Evolutionary conservation across 2,113 vertebrate genomes (phyloP).

Genomic region (Mustela nigripes): DNA sequence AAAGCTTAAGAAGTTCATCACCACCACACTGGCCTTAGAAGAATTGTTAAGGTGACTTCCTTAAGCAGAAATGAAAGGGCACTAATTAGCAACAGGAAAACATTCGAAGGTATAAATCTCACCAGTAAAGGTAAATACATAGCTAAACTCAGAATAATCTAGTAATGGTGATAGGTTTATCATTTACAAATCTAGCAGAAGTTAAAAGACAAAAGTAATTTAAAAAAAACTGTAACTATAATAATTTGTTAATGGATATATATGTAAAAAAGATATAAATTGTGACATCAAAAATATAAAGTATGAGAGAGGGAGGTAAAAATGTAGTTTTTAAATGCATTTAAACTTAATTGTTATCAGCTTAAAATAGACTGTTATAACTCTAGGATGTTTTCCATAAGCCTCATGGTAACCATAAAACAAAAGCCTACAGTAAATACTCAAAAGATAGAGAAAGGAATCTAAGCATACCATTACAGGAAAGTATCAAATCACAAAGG

Average conservation of each 20-base stretch:
- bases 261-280: background rate
- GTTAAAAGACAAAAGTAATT: background rate
- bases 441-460: background rate
- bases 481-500: background rate
- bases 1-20: background rate
- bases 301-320: background rate
- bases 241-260: background rate
- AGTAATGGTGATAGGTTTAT: background rate
- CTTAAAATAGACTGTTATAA: background rate
- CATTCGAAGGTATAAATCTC: background rate
- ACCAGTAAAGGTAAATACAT: background rate
- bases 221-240: background rate
- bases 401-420: background rate
- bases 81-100: background rate
- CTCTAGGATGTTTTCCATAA: background rate
- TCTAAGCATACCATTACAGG: background rate
- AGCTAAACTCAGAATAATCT: background rate
- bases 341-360: background rate
- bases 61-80: background rate
- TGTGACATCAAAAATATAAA: background rate
- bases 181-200: background rate
- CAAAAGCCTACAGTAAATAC: background rate
- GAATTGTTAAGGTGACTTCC: background rate
- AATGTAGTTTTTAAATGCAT: background rate
- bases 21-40: background rate